A percentile compares a stretch with the other conserved stretches of the same genome.
phyloP scores from a whole-genome alignment of 2,113 vertebrate genomes.

The Cryptomyrus ogoouensis region DNA sequence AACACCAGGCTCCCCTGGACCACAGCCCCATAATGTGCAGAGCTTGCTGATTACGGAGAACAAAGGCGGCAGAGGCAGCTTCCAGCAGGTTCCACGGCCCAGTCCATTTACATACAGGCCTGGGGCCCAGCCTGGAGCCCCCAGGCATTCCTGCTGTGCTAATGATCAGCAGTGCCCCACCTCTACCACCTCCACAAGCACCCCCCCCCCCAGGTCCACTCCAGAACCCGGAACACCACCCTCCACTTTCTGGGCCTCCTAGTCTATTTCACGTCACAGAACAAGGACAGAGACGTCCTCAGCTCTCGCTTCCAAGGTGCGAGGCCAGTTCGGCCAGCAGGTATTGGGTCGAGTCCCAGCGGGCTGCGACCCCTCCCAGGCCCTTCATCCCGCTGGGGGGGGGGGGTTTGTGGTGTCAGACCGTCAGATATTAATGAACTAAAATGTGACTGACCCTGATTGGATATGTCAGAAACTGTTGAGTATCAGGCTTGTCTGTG shows the following conservation, averaged over 20 bases:
- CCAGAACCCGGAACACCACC: background rate
- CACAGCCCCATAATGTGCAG: constrained; percentile 57
- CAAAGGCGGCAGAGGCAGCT: constrained; percentile 63
- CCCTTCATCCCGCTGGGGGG: background rate
- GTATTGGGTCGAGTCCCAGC: no score
- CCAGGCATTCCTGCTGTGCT: constrained; percentile 19
- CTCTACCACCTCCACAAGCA: constrained; percentile 32
- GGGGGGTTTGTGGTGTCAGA: background rate
- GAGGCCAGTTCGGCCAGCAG: constrained; percentile 33
- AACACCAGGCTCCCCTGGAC: constrained; percentile 64
- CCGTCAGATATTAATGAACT: background rate
- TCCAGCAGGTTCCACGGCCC: constrained; percentile 70
- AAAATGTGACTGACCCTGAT: background rate
- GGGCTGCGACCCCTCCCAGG: background rate
- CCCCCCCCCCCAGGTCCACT: constrained; percentile 40
- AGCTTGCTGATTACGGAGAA: constrained; percentile 78
- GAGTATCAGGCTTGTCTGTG: background rate
- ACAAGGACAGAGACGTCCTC: constrained; percentile 26
- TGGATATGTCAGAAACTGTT: background rate
- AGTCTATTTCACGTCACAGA: background rate
- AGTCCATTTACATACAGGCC: constrained; percentile 73
- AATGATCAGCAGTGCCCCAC: constrained; percentile 16
- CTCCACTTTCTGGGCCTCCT: background rate
- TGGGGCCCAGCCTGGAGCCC: constrained; percentile 5
- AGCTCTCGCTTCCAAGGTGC: constrained; percentile 45